Evolutionary conservation across 2,113 vertebrate genomes (phyloP), one percentile per base, ranked within the genome.

Genomic region (Corythornis cristatus): DNA sequence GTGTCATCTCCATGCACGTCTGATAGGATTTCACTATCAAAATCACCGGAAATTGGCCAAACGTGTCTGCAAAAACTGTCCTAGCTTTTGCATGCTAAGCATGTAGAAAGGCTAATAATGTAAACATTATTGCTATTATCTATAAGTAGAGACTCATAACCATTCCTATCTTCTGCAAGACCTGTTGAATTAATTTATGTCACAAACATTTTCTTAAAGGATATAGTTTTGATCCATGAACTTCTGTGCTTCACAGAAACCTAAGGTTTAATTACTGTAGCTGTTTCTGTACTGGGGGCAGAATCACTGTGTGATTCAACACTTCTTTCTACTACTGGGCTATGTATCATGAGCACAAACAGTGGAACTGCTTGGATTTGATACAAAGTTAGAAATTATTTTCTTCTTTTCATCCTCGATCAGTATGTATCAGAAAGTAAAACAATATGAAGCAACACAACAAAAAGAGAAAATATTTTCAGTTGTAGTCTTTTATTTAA

Each of bases 401-500:
- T 46, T 25, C 66, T 61, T 7, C 12, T n/a, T 29, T 56, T 22
- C 61, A 15, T 18, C 35, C 37, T 64, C 26, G 19, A 61, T 76
- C 15, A 4, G 21, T 82, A 70, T 43, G 13, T 71, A 77, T 58
- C 65, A 84, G 86, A 17, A 53, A 89, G 67, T 65, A 60, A 93
- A 96, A 86, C 25, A 93, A 57, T 62, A 92, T 48, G 61, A 90
- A 64, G 77, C 78, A 86, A 8, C 25, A 66, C 71, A 75, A 18
- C 12, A 60, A 37, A 86, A 91, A 74, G 51, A 86, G 42, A 42
- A 89, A 90, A 92, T 48, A 65, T 67, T 93, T 95, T 78, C 57
- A 88, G 4, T 86, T 85, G 64, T 88, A 77, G 37, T 23, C 48
- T 67, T 78, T 53, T 11, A 46, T 81, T 93, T 66, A 62, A 89